Evolutionary conservation across 1,140 invertebrate genomes (phyloP), one percentile per base, ranked within the genome.

Genomic region (Saccostrea echinata): DNA sequence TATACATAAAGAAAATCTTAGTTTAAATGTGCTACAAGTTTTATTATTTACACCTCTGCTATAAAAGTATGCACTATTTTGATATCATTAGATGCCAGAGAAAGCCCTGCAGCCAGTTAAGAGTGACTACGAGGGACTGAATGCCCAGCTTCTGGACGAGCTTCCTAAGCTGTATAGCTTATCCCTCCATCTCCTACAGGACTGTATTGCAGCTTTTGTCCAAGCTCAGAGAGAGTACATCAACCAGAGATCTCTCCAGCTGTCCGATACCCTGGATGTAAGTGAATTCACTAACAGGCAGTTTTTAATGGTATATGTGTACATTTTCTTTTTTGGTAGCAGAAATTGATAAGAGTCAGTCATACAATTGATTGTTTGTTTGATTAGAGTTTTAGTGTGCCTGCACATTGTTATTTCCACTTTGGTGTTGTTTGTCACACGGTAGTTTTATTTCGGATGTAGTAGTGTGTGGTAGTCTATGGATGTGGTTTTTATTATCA

Each of bases 61-160:
- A n/a, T n/a, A n/a, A n/a, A n/a, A n/a, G n/a, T n/a, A n/a, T n/a
- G n/a, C n/a, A n/a, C n/a, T n/a, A n/a, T n/a, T n/a, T n/a, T n/a
- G n/a, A 43, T 6, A 6, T 43, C 61, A 76, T 3, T 16, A 93
- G 88, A 85, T 96, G 94, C 91, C 95, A 76, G 94, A 96, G 90
- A 96, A 96, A 51, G 95, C 90, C 27, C 82, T 96, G 57, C 89
- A 94, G 81, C 92, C 91, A 84, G 95, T 96, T 3, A 76, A 96
- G 91, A 96, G 95, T 90, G 96, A 96, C 91, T 97, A 96, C 91
- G 96, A 96, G 93, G 96, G 96, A 24, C 91, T 97, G 86, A 97
- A 97, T 91, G 95, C 95, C 85, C 96, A 97, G 89, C 93, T 97
- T 13, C 86, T 96, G 53, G 96, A 97, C 90, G 96, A 97, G 93